A percentile compares a stretch with the other conserved stretches of the same genome.
Conservation (phyloP, 2,888 invertebrate genomes). For the Morpho deidamia region DNA sequence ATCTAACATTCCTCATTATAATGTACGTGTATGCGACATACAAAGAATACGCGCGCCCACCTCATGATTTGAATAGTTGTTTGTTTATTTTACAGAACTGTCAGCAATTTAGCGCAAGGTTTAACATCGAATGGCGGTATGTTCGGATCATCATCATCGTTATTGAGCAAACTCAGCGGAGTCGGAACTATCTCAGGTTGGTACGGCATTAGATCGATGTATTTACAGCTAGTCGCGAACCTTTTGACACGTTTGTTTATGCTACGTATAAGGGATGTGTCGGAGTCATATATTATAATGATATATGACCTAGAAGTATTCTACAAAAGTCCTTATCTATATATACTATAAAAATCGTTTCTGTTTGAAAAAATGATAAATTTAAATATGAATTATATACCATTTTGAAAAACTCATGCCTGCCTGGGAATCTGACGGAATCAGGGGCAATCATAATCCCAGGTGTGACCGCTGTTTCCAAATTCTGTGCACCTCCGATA, state of each 20-base stretch:
- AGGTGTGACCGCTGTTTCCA: no score
- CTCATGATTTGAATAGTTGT: conserved; percentile 20
- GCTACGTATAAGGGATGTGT: background rate
- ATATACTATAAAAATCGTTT: no score
- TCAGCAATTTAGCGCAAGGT: conserved; percentile 76
- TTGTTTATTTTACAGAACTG: conserved; percentile 66
- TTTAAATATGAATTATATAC: no score
- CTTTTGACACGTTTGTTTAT: conserved; percentile 13
- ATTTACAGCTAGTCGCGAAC: conserved; percentile 21
- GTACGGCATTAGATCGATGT: conserved; percentile 34
- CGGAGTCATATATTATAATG: no score
- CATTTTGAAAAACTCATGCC: no score
- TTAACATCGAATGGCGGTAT: conserved; percentile 82
- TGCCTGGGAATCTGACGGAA: no score
- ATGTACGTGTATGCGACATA: conserved; percentile 14
- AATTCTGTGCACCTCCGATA: no score
- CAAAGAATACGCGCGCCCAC: conserved; percentile 12
- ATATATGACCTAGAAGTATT: background rate
- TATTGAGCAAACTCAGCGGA: conserved; percentile 73
- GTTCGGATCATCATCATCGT: conserved; percentile 87
- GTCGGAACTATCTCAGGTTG: conserved; percentile 74
- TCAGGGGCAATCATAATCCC: no score
- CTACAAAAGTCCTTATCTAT: background rate
- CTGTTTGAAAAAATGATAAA: no score
- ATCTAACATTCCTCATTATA: conserved; percentile 28